phyloP scores from a whole-genome alignment of 2,888 invertebrate species.

The Muschampia plurimacula region DNA sequence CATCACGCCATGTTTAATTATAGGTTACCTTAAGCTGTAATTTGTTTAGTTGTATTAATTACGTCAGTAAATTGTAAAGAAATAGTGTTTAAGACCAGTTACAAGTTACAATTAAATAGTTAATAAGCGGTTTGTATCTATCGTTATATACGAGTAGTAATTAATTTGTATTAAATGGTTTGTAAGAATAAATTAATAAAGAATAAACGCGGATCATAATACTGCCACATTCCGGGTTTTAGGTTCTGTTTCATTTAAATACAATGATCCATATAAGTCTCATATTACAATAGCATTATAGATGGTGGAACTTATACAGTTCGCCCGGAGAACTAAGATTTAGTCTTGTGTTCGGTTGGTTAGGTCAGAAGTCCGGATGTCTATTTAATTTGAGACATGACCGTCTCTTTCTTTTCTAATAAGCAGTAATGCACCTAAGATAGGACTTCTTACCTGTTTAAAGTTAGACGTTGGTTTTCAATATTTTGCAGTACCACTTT shows the following conservation, averaged over 20 bases:
- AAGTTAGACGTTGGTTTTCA: too few species aligned
- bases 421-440: too few species aligned
- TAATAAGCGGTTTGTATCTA: neutral
- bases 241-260: neutral
- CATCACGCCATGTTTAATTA: neutral
- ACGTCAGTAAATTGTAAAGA: neutral
- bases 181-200: neutral
- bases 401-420: too few species aligned
- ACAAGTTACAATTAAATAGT: neutral
- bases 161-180: neutral
- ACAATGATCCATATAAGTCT: neutral
- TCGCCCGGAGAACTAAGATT: too few species aligned
- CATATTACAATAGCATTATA: too few species aligned
- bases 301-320: too few species aligned
- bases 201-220: neutral
- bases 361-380: too few species aligned
- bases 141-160: neutral
- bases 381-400: too few species aligned
- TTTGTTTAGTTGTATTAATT: neutral
- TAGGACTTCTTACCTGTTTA: too few species aligned
- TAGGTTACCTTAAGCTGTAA: neutral
- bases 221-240: neutral
- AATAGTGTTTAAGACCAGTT: neutral
- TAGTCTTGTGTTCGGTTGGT: too few species aligned
- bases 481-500: too few species aligned